phyloP scores from a whole-genome alignment of 2,888 invertebrate species.

The Theristus sp. region DNA sequence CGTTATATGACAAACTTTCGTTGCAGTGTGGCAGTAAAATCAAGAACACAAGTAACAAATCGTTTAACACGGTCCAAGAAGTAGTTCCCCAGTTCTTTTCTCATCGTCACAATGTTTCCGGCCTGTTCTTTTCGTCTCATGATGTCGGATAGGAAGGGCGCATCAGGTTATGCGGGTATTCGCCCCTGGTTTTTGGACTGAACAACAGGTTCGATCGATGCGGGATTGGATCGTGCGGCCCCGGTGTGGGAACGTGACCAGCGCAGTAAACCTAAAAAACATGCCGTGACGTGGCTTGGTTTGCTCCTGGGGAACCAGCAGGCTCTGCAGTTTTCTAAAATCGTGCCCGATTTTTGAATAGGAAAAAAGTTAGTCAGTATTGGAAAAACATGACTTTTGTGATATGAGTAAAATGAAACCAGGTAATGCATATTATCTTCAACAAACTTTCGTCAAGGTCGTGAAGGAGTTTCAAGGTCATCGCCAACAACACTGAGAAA shows the following conservation, averaged over 20 bases:
- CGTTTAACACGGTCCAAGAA: neutral
- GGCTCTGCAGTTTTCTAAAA: too few relatives aligned
- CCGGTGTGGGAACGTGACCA: slow-evolving; percentile 29
- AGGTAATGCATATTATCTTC: too few relatives aligned
- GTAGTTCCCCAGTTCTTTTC: neutral
- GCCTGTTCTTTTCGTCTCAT: neutral
- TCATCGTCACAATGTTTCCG: neutral
- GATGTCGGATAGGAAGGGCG: neutral
- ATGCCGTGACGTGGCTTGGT: too few relatives aligned
- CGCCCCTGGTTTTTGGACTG: slow-evolving; percentile 28
- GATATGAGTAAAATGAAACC: too few relatives aligned
- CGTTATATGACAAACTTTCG: too few relatives aligned
- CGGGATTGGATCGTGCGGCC: slow-evolving; percentile 30
- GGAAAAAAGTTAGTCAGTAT: too few relatives aligned
- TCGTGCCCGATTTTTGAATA: too few relatives aligned
- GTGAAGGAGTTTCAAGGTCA: too few relatives aligned
- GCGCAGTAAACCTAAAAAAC: slow-evolving; percentile 27
- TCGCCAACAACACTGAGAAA: too few relatives aligned
- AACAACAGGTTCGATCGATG: slow-evolving; percentile 28
- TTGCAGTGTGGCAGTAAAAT: neutral
- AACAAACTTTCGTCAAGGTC: too few relatives aligned
- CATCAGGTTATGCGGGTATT: slow-evolving; percentile 12
- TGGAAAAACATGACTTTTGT: too few relatives aligned
- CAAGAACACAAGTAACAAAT: neutral
- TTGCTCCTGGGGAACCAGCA: too few relatives aligned